Percentiles rank a stretch among this genome's conserved stretches.
Conservation (phyloP, 2,797 vertebrate genomes). For the Chelon labrosus region DNA sequence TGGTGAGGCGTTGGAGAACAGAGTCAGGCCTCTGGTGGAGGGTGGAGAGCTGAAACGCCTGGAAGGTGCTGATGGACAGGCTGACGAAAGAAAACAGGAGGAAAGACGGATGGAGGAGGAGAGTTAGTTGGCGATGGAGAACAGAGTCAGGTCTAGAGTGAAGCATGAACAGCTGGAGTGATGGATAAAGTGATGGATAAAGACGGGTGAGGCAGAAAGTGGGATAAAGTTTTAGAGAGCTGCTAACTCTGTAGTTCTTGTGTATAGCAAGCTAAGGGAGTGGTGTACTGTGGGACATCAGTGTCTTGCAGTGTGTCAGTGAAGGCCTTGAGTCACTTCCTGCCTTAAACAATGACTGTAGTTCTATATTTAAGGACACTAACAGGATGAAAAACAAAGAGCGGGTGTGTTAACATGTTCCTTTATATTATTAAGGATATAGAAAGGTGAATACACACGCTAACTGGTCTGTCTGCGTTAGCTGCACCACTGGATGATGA, state of each 20-base stretch:
- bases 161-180: slow-evolving; percentile 71
- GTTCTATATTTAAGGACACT: slow-evolving; percentile 44
- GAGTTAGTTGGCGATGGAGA: slow-evolving; percentile 32
- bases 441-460: not conserved
- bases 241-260: slow-evolving; percentile 52
- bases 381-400: slow-evolving; percentile 27
- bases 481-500: not conserved
- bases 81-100: slow-evolving; percentile 48
- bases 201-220: slow-evolving; percentile 30
- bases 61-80: slow-evolving; percentile 85
- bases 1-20: slow-evolving; percentile 82
- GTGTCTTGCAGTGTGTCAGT: slow-evolving; percentile 47
- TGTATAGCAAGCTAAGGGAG: slow-evolving; percentile 23
- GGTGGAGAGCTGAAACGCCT: slow-evolving; percentile 85
- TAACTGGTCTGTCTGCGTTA: slow-evolving; percentile 1
- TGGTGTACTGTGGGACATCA: slow-evolving; percentile 46
- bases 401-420: not conserved
- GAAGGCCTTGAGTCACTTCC: slow-evolving; percentile 53
- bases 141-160: slow-evolving; percentile 68
- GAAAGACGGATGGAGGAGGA: slow-evolving; percentile 16
- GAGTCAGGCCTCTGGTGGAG: slow-evolving; percentile 86
- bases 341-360: slow-evolving; percentile 50
- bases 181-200: slow-evolving; percentile 47
- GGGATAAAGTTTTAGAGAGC: slow-evolving; percentile 34
- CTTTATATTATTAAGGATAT: not conserved